A percentile compares a stretch with the other conserved stretches of the same genome.
These are phyloP conservation scores for Clarias laeviceps DNA, from an alignment of 2,797 vertebrate species.

Conservation along the genomic window DNA sequence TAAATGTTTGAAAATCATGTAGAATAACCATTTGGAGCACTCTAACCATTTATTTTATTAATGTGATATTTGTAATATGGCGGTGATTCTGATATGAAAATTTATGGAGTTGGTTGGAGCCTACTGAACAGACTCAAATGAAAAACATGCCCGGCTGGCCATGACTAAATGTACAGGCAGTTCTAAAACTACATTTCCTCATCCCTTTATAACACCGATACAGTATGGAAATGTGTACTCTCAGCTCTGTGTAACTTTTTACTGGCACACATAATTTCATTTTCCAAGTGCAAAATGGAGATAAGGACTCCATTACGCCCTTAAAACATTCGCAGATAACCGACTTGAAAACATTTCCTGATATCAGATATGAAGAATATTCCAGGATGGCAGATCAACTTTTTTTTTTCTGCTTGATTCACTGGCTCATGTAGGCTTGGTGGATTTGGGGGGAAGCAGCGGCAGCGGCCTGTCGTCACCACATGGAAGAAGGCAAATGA, in stretches of 20 bases:
- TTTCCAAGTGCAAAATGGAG: conserved; percentile 74
- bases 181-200: conserved; percentile 22
- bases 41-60: neutral
- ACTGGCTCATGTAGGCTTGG: conserved; percentile 73
- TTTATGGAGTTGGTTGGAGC: neutral
- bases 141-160: conserved; percentile 1
- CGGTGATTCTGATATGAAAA: neutral
- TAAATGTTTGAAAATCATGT: neutral
- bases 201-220: conserved; percentile 34
- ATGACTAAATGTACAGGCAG: neutral
- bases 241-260: conserved; percentile 22
- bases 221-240: conserved; percentile 66
- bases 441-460: conserved; percentile 69
- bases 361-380: conserved; percentile 47
- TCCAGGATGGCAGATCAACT: conserved; percentile 27
- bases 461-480: conserved; percentile 47
- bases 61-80: neutral
- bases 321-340: conserved; percentile 77
- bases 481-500: conserved; percentile 73
- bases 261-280: conserved; percentile 52
- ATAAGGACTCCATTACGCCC: conserved; percentile 79
- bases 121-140: neutral
- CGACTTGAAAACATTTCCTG: conserved; percentile 57
- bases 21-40: neutral
- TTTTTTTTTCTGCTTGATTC: conserved; percentile 46